Base-by-base conservation (phyloP, 2,797 vertebrate genomes). In the Perodicticus potto region DNA sequence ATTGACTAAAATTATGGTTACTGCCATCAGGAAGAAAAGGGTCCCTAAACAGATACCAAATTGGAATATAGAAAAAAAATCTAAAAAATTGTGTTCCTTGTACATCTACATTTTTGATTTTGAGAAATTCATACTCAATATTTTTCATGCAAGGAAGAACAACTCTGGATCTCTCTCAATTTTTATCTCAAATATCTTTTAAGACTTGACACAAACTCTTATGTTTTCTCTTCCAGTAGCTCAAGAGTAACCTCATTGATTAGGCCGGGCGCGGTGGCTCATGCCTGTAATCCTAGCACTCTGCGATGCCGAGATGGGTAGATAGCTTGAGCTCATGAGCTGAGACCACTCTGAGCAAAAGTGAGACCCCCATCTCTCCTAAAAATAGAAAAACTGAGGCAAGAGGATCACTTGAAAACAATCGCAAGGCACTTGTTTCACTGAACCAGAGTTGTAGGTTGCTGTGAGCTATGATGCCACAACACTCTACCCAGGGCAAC, bases 1-100 rank as follows among this genome's bases (percentile, higher is more conserved):
- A 72, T 67, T 95, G 61, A 93, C 55, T 89, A 57, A 92, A 94
- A 72, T 49, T 65, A 37, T 55, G 29, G 22, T 74, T 86, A 69
- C 10, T 49, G 67, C 55, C 78, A 45, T 85, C 23, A 37, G 37
- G n/a, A 93, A 94, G 22, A 82, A 55, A 23, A 27, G 11, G 8
- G 4, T 70, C n/a, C 94, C 53, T 89, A 80, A 92, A 69, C 11
- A 91, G 69, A 77, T 43, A 55, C 17, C 59, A 70, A 40, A 34
- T n/a, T 61, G 40, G 34, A 78, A 82, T 86, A 61, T 37, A 72
- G 53, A 0, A 34, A 57, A 57, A n/a, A 29, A 87, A 57, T 63
- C 37, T 72, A 74, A 45, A 80, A 49, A 1, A 34, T n/a, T 86
- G 72, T 2, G 37, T 82, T 94, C 61, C 57, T 89, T 88, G 13